phyloP scores from a whole-genome alignment of 2,888 invertebrate genomes.

The Tillus elongatus region DNA sequence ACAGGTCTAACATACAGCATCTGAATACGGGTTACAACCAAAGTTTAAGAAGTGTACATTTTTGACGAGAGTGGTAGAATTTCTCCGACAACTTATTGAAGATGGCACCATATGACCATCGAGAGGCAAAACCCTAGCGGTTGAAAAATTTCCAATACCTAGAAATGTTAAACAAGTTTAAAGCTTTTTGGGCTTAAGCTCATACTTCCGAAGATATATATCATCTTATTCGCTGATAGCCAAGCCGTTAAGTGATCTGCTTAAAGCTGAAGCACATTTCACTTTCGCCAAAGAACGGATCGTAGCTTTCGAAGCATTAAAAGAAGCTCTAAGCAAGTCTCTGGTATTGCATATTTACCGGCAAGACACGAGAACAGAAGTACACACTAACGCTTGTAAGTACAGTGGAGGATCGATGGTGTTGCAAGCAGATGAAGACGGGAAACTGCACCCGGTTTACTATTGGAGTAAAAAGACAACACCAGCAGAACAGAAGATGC shows the following conservation, averaged over 20 bases:
- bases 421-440: slow-evolving; percentile 14
- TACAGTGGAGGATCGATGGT: slow-evolving; percentile 19
- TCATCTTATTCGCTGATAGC: slow-evolving; percentile 27
- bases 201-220: slow-evolving; percentile 34
- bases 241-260: slow-evolving; percentile 28
- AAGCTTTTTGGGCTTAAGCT: slow-evolving; percentile 30
- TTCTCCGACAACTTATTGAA: slow-evolving; percentile 21
- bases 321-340: slow-evolving; percentile 13
- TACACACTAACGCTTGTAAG: slow-evolving; percentile 20
- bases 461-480: slow-evolving; percentile 25
- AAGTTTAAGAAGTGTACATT: slow-evolving; percentile 35
- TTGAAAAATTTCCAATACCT: slow-evolving; percentile 25
- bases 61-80: slow-evolving; percentile 19
- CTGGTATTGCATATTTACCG: slow-evolving; percentile 20
- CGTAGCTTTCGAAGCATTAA: slow-evolving; percentile 17
- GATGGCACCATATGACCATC: slow-evolving; percentile 21
- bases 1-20: slow-evolving; percentile 23
- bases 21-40: slow-evolving; percentile 25
- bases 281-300: slow-evolving; percentile 14
- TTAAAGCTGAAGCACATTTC: slow-evolving; percentile 19
- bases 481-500: slow-evolving; percentile 26
- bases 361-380: no score
- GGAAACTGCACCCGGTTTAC: slow-evolving; percentile 22
- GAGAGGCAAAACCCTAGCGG: slow-evolving; percentile 19
- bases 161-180: slow-evolving; percentile 24